phyloP scores from a whole-genome alignment of 2,113 vertebrate species.

The Ploceus nigricollis region DNA sequence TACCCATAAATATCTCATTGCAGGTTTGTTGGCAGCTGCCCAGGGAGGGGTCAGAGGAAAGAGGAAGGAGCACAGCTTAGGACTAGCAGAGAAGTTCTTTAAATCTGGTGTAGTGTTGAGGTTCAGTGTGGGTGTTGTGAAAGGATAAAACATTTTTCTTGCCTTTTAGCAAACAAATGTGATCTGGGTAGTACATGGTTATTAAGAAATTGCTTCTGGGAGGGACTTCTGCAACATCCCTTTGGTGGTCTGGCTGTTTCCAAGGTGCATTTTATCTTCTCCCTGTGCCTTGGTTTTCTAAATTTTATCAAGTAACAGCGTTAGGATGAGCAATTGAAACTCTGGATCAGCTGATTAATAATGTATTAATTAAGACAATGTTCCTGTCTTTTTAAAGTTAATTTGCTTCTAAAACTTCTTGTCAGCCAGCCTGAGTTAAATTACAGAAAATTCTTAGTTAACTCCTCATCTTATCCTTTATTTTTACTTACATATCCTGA shows the following conservation, averaged over 20 bases:
- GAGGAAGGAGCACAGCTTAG: neutral
- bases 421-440: neutral
- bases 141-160: neutral
- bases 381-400: neutral
- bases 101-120: rapidly evolving
- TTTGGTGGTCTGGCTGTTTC: neutral
- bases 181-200: neutral
- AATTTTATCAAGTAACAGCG: neutral
- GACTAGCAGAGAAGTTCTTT: neutral
- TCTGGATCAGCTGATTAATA: neutral
- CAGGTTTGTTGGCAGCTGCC: neutral
- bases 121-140: neutral
- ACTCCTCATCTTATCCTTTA: neutral
- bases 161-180: neutral
- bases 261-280: neutral
- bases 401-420: neutral
- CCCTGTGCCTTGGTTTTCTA: neutral
- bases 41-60: neutral
- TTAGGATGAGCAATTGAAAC: neutral
- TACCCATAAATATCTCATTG: neutral
- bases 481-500: neutral
- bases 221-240: neutral
- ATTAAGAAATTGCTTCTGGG: neutral
- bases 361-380: neutral
- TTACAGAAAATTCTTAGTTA: neutral